Base-by-base conservation (phyloP, 53 echinoderm and acorn worm species). In the Paelopatides confundens region DNA sequence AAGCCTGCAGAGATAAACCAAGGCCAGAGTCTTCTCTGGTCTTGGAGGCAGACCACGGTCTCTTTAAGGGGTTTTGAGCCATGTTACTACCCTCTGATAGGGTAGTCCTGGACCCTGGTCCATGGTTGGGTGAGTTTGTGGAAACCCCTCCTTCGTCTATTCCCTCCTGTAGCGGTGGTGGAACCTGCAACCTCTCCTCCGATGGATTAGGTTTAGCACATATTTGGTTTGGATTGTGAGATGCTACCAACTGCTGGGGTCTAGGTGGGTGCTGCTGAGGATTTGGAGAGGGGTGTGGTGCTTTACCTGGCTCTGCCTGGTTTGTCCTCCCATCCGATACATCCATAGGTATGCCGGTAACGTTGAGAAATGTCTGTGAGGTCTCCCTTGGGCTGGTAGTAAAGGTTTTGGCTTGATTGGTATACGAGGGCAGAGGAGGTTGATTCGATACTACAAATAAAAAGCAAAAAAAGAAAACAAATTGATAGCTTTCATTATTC, bases 11-110 rank as follows among this genome's bases (percentile, higher is more conserved):
- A 24, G 84, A 83, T 58, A 63, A 13, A 10, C 84, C 84, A 7
- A 83, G 31, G 0, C 84, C 84, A 38, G 84, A 83, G 62, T 83
- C 84, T 35, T 83, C 84, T 14, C 29, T 31, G 37, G 24, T n/a
- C 65, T 31, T 65, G 12, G 27, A 2, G 10, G 64, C 23, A 5
- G 36, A 8, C 81, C 52, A 81, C 11, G 81, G 81, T 24, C 84
- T 83, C 35, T 83, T 83, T 21, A 63, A 10, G 10, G 36, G 36
- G 30, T 26, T 37, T 6, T 83, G 63, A 27, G 76, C 17, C 5
- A 13, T 15, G 11, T 27, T 35, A 10, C n/a, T 35, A 21, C 54
- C 65, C 14, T 50, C 81, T 51, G 65, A 23, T 35, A 37, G 28
- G 10, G 84, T 83, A 3, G 24, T 65, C 27, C n/a, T 35, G 35